Conservation (phyloP, 1,140 invertebrate species). For the Agrypnia vestita region DNA sequence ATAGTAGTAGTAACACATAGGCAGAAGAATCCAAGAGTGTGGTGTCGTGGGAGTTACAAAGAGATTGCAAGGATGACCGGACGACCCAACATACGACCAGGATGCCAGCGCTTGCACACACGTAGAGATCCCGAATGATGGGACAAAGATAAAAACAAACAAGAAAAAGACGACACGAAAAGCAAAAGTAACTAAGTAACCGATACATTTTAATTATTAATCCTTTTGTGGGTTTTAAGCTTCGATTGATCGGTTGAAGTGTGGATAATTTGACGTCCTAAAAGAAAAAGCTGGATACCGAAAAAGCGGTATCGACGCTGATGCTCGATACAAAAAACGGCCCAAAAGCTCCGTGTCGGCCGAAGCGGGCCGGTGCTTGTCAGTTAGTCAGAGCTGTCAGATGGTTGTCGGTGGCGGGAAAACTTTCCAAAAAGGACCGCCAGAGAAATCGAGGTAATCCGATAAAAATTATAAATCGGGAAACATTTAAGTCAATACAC, state of each 20-base stretch:
- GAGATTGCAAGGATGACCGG: too few relatives aligned
- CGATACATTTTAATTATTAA: too few relatives aligned
- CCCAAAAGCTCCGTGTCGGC: neutral
- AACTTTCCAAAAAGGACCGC: slow-evolving; percentile 18
- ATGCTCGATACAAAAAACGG: slow-evolving; percentile 4
- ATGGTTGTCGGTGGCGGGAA: slow-evolving; percentile 19
- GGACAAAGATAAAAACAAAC: too few relatives aligned
- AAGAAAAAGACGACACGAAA: too few relatives aligned
- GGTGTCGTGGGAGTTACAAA: too few relatives aligned
- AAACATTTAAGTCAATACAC: neutral
- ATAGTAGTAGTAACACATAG: too few relatives aligned
- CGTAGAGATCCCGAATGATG: too few relatives aligned
- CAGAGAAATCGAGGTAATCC: neutral
- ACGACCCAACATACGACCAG: too few relatives aligned
- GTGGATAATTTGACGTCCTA: slow-evolving; percentile 7
- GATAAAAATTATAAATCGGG: neutral
- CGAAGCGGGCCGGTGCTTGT: neutral
- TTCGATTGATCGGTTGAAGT: slow-evolving; percentile 11
- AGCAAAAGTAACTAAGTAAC: too few relatives aligned
- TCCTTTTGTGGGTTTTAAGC: neutral
- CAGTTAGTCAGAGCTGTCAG: slow-evolving; percentile 21
- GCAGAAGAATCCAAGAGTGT: too few relatives aligned
- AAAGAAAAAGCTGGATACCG: neutral
- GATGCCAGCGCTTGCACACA: too few relatives aligned
- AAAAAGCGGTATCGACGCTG: neutral